phyloP scores from a whole-genome alignment of 1,140 invertebrate species.

The Diploscapter pachys region DNA sequence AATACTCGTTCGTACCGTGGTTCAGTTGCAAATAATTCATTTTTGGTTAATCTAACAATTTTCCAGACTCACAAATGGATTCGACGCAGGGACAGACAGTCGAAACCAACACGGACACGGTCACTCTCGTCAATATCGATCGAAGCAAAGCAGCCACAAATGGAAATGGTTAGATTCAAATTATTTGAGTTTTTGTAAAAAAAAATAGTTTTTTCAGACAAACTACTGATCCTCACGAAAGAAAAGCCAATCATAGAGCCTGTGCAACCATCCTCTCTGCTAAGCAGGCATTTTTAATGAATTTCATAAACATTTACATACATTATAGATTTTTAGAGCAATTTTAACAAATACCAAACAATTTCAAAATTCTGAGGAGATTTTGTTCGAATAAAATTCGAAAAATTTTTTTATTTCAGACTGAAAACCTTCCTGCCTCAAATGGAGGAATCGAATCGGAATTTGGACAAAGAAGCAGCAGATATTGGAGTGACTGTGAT shows the following conservation, averaged over 20 bases:
- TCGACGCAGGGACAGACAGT: background rate
- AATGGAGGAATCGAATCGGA: slow-evolving; percentile 20
- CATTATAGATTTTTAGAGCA: too few relatives aligned
- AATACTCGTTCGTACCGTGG: too few relatives aligned
- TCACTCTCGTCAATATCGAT: background rate
- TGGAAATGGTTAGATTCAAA: background rate
- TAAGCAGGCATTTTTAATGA: slow-evolving; percentile 1
- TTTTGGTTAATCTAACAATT: background rate
- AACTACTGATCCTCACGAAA: slow-evolving; percentile 1
- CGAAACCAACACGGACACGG: background rate
- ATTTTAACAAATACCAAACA: too few relatives aligned
- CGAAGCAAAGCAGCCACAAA: background rate
- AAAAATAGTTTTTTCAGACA: slow-evolving; percentile 1
- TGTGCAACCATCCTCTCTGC: slow-evolving; percentile 17
- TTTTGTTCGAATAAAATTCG: background rate
- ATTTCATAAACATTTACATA: background rate
- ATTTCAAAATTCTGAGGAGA: too few relatives aligned
- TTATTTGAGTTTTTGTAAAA: background rate
- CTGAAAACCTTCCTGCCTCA: slow-evolving; percentile 21
- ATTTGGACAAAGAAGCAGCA: slow-evolving; percentile 2
- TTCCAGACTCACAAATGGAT: background rate
- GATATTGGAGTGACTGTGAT: background rate
- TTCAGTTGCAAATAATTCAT: too few relatives aligned
- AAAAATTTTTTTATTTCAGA: slow-evolving; percentile 5
- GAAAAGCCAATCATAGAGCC: slow-evolving; percentile 18